Evolutionary conservation across 2,888 invertebrate species (phyloP), one percentile per base, ranked within the genome.

Genomic region (Theretra japonica): DNA sequence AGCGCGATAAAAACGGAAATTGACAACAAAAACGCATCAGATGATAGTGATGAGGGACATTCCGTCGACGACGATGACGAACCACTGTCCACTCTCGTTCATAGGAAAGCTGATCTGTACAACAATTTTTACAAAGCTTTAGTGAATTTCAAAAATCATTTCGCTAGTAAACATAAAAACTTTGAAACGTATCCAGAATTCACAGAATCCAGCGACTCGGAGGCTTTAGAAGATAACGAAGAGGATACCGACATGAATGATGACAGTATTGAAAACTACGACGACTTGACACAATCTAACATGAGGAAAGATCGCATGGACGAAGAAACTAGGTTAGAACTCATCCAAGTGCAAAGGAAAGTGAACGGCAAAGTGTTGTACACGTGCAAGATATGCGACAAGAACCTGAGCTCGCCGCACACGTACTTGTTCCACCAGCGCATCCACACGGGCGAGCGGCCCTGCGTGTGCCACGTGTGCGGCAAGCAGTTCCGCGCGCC

Each of bases 401-500:
- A 95, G 82, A 94, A 92, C 74, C 86, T 96, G 30, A 95, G 95
- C 79, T 95, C 96, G 0, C 88, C 95, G 4, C 96, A 96, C 84
- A 96, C 96, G 0, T 96, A 95, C 81, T 86, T 95, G 60, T 95
- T 95, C 90, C 96, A 96, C 82, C 90, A 93, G 82, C 91, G 96
- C 19, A 96, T 96, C 72, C 96, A 96, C 83, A 95, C 96, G 8
- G 96, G 96, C 2, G 96, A 96, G 86, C 91, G 95, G 68, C 96
- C 96, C 1, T 96, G 95, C 85, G 95, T 96, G 73, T 96, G 96
- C 81, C 96, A 96, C 84, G 82, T 96, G 25, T 96, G 96, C 83
- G 96, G 96, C 3, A 96, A 96, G 78, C 95, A 95, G 82, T 96
- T 96, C 87, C 92, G 96, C 28, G 95, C 96, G n/a, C 95, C 95